These are phyloP conservation scores for Premnoplex brunnescens DNA, from an alignment of 2,797 vertebrate genomes.

Conservation along the genomic window DNA sequence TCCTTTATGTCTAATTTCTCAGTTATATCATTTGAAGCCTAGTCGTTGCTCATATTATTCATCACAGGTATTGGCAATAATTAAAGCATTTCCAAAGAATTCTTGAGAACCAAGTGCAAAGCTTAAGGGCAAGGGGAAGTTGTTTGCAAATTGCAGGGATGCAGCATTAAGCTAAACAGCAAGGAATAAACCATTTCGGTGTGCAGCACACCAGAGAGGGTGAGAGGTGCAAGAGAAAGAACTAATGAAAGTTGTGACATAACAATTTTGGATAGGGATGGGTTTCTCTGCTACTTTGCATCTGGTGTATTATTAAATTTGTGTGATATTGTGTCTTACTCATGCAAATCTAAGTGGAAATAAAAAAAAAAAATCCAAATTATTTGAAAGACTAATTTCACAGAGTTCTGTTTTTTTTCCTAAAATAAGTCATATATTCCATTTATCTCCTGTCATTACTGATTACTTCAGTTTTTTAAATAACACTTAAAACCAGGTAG, in stretches of 20 bases:
- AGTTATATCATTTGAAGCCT: neutral
- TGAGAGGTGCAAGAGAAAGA: neutral
- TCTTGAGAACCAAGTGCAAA: neutral
- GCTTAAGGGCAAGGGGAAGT: neutral
- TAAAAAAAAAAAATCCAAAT: neutral
- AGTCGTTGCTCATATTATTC: neutral
- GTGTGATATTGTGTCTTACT: neutral
- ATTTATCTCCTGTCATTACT: constrained; percentile 10
- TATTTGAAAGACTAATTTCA: neutral
- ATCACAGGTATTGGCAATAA: neutral
- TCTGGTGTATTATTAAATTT: neutral
- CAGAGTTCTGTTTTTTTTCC: neutral
- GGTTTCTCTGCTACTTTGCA: neutral
- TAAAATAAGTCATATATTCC: neutral
- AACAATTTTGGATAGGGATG: neutral
- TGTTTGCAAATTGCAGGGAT: constrained; percentile 6
- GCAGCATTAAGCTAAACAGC: neutral
- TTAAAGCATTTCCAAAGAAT: neutral
- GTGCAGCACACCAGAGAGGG: neutral
- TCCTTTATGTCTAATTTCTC: constrained; percentile 24
- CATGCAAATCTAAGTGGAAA: neutral
- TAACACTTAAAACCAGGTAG: constrained; percentile 24
- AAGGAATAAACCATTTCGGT: neutral
- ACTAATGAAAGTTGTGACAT: neutral
- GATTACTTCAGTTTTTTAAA: neutral